Conservation (phyloP, 2,888 invertebrate genomes). For the Colletes collaris region DNA sequence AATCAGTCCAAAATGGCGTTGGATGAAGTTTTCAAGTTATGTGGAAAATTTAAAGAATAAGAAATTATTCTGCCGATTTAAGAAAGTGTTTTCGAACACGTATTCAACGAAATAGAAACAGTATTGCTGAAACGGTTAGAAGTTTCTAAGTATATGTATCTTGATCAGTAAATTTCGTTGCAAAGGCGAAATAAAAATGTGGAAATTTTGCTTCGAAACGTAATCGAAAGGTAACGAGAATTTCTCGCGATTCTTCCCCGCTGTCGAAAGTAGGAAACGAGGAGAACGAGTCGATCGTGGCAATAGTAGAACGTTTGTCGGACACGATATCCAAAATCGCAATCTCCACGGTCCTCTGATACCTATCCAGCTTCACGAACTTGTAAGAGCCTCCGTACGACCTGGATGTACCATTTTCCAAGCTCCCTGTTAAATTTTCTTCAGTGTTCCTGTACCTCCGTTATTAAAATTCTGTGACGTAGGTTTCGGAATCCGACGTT, state of each 20-base stretch:
- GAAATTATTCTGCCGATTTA: too few relatives aligned
- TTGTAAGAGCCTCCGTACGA: constrained; percentile 34
- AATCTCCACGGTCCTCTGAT: constrained; percentile 52
- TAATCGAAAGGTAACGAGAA: too few relatives aligned
- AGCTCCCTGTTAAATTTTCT: constrained; percentile 32
- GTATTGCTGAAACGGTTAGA: too few relatives aligned
- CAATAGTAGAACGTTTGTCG: constrained; percentile 42
- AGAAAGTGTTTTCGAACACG: too few relatives aligned
- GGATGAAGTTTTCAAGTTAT: too few relatives aligned
- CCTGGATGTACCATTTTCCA: constrained; percentile 33
- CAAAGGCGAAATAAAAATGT: too few relatives aligned
- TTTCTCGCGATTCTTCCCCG: not conserved
- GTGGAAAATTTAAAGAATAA: too few relatives aligned
- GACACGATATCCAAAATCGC: constrained; percentile 56
- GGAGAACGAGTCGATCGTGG: constrained; percentile 17
- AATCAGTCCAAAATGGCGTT: too few relatives aligned
- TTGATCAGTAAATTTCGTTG: too few relatives aligned
- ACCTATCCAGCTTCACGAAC: constrained; percentile 56
- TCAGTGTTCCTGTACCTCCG: constrained; percentile 32
- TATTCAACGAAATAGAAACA: too few relatives aligned
- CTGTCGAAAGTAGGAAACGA: not conserved
- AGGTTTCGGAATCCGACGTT: not conserved
- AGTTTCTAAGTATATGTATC: too few relatives aligned
- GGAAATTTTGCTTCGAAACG: too few relatives aligned
- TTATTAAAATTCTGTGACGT: constrained; percentile 56